Percentiles rank a stretch among this genome's conserved stretches.
phyloP scores from a whole-genome alignment of 2,113 vertebrate genomes.

The Poeciliopsis occidentalis region DNA sequence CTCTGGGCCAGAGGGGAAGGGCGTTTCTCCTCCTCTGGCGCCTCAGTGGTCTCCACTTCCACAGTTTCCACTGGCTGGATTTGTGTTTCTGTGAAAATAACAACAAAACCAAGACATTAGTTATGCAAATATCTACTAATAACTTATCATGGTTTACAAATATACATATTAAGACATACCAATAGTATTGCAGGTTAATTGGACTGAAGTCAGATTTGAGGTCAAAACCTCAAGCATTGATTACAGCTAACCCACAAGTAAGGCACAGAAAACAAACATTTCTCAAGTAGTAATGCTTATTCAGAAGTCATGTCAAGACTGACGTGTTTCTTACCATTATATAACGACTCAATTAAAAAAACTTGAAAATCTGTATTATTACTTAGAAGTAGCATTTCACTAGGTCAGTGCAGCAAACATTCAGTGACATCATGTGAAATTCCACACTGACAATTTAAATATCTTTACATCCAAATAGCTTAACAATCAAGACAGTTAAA shows the following conservation, averaged over 20 bases:
- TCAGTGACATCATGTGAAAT: conserved; percentile 40
- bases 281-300: conserved; percentile 23
- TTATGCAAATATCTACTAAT: not conserved
- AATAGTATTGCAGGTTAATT: not conserved
- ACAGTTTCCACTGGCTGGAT: conserved; percentile 74
- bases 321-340: conserved; percentile 19
- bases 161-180: not conserved
- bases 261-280: conserved; percentile 18
- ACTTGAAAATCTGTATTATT: conserved; percentile 39
- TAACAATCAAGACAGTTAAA: conserved; percentile 1
- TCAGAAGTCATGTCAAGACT: conserved; percentile 17
- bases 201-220: not conserved
- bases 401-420: conserved; percentile 43
- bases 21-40: conserved; percentile 74
- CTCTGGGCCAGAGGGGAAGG: conserved; percentile 79
- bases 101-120: conserved; percentile 5
- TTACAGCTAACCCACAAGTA: conserved; percentile 41
- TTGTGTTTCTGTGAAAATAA: conserved; percentile 52
- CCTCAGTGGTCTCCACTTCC: conserved; percentile 84
- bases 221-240: conserved; percentile 24
- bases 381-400: conserved; percentile 48
- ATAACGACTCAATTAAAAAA: conserved; percentile 28
- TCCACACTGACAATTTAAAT: conserved; percentile 32
- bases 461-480: conserved; percentile 26
- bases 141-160: conserved; percentile 22